These are phyloP conservation scores for Dipodomys spectabilis DNA, from an alignment of 2,113 vertebrate species.

Conservation along the genomic window DNA sequence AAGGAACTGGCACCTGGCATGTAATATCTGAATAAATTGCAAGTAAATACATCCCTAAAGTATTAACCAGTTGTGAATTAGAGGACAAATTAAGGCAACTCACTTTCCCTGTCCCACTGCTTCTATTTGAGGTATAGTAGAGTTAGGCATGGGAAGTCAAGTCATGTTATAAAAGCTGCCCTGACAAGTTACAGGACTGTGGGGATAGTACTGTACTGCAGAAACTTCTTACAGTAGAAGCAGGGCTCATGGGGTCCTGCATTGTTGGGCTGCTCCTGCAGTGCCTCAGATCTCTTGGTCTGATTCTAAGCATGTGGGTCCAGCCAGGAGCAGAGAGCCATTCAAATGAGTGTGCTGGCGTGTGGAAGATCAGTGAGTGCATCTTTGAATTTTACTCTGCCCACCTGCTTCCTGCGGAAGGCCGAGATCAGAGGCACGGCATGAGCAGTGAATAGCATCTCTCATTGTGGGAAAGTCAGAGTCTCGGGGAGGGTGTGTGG, in stretches of 20 bases:
- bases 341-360: slow-evolving; percentile 10
- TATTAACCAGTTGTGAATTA: neutral
- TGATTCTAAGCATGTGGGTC: neutral
- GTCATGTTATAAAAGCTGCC: slow-evolving; percentile 28
- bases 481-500: neutral
- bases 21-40: neutral
- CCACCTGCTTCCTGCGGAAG: slow-evolving; percentile 47
- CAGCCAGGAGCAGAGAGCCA: neutral
- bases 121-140: neutral
- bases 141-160: slow-evolving; percentile 19
- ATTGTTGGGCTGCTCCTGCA: slow-evolving; percentile 31
- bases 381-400: neutral
- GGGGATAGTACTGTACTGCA: neutral
- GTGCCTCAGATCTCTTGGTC: slow-evolving; percentile 67
- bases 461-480: neutral
- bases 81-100: neutral
- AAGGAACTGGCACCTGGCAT: neutral
- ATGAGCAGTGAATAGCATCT: neutral
- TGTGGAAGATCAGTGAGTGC: neutral
- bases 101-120: neutral
- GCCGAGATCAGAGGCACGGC: slow-evolving; percentile 12
- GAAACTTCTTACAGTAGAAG: slow-evolving; percentile 53
- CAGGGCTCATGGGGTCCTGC: slow-evolving; percentile 9
- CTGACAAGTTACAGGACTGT: neutral
- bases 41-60: neutral